Base-by-base conservation (phyloP, 2,797 vertebrate species). In the Setipinna tenuifilis region DNA sequence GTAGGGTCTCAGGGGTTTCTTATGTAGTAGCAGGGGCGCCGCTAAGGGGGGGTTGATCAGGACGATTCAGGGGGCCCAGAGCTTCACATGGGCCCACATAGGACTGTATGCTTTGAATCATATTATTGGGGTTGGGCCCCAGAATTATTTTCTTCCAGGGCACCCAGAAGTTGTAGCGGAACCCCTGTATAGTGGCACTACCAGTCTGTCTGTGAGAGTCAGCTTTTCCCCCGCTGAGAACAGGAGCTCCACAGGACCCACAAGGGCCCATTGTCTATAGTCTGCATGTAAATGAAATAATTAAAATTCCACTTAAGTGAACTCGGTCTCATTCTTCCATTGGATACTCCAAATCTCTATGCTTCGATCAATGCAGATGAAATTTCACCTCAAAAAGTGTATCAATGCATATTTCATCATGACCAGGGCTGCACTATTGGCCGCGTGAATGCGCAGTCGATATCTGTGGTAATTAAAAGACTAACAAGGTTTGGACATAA, bases 381-480 rank as follows among this genome's bases (percentile, higher is more conserved):
- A 31, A 71, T 71, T 71, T 71, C 1, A 28, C 25, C 28, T 71
- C 25, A 25, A 71, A 65, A 65, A 65, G n/a, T 65, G 61, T 65
- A 65, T 65, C 61, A 65, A 65, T 65, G 25, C 31, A 78, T 78
- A 78, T 78, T 78, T 19, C 71, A 44, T 44, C 71, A 44, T 78
- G 35, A 78, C 35, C 16, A 41, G 31, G 6, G 19, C 19, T 35
- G 17, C 44, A 78, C 21, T 44, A 78, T 44, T 44, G 35, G 41
- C 31, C 35, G 44, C 14, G 17, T 44, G 17, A 78, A 78, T 78
- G 71, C 16, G 21, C 31, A 19, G 44, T 78, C 35, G 19, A 78
- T 78, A 78, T 9, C 71, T 78, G 35, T 78, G 41, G 21, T 78
- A 78, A 78, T 78, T 78, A 78, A 78, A 44, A 78, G 71, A 78